Evolutionary conservation across 2,888 invertebrate genomes (phyloP).

Genomic region (Drosophila anomelani): DNA sequence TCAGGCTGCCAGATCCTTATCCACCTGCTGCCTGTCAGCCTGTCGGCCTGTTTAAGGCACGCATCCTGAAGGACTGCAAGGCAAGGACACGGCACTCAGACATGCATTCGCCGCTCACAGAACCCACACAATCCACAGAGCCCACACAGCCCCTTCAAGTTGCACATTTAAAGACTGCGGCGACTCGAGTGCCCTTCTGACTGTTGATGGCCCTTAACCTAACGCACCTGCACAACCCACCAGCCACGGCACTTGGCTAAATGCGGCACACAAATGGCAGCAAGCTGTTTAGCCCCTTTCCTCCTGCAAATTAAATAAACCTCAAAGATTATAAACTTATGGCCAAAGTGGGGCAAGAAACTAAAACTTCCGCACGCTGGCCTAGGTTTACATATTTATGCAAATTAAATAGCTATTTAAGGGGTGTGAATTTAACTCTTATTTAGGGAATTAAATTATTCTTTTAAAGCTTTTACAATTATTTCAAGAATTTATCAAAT

Average conservation of each 20-base stretch:
- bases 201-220: conserved; percentile 59
- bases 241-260: conserved; percentile 20
- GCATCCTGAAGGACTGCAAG: conserved; percentile 19
- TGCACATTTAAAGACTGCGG: conserved; percentile 61
- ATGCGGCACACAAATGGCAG: conserved; percentile 24
- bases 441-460: neutral
- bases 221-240: conserved; percentile 27
- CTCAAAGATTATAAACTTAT: conserved; percentile 38
- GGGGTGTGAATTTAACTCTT: neutral
- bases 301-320: conserved; percentile 45
- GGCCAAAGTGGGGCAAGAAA: conserved; percentile 18
- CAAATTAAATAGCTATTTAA: neutral
- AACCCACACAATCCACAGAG: conserved; percentile 5
- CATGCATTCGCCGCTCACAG: conserved; percentile 49
- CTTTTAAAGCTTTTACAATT: neutral
- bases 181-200: conserved; percentile 55
- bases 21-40: conserved; percentile 39
- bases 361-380: neutral
- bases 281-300: conserved; percentile 35
- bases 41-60: conserved; percentile 29
- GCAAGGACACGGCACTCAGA: conserved; percentile 52
- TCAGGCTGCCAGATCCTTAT: conserved; percentile 26
- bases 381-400: neutral
- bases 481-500: neutral
- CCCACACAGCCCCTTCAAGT: conserved; percentile 33